A percentile compares a stretch with the other conserved stretches of the same genome.
These are phyloP conservation scores for Casuarius casuarius DNA, from an alignment of 2,113 vertebrate genomes.

Conservation along the genomic window DNA sequence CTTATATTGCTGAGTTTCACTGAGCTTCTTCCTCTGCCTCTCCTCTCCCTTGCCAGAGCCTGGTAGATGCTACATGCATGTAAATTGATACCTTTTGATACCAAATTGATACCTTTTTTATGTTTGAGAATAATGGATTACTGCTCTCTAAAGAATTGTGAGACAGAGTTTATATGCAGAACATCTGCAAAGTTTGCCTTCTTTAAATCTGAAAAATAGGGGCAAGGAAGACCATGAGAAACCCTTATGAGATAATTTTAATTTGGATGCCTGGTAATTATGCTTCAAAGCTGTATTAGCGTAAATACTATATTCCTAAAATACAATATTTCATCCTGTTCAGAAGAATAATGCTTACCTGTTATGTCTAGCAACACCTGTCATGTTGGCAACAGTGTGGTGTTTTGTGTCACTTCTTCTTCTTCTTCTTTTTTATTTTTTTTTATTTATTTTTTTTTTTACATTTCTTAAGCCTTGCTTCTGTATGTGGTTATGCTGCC, in stretches of 20 bases:
- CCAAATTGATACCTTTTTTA: not conserved
- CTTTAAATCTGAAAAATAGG: not conserved
- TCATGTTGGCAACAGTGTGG: not conserved
- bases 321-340: not conserved
- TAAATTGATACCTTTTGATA: too few relatives aligned
- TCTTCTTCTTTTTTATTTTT: too few relatives aligned
- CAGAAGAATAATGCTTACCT: not conserved
- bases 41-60: fast-evolving
- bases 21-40: not conserved
- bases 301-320: not conserved
- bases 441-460: not conserved
- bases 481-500: not conserved
- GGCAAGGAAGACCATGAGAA: not conserved
- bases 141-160: not conserved
- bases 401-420: not conserved
- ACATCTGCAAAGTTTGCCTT: not conserved
- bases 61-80: not conserved
- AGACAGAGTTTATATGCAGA: not conserved
- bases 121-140: not conserved
- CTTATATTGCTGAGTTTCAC: not conserved
- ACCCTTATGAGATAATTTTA: not conserved
- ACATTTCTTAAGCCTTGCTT: not conserved
- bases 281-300: not conserved
- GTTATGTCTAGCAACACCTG: not conserved
- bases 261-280: not conserved